phyloP scores from a whole-genome alignment of 1,140 invertebrate genomes.

The Euura saliciscinereae region DNA sequence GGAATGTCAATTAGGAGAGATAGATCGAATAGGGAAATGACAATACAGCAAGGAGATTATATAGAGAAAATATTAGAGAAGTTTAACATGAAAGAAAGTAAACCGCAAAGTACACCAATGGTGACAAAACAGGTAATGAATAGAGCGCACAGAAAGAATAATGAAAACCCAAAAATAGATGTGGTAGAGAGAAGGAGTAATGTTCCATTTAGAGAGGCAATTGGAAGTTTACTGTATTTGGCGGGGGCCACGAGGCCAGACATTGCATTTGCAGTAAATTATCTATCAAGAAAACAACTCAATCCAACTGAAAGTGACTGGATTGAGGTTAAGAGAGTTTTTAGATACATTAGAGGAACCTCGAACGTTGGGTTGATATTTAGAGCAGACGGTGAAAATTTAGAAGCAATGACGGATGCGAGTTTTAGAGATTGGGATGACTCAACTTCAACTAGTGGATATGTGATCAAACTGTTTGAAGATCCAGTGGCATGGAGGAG shows the following conservation, averaged over 20 bases:
- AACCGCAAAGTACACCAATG: constrained; percentile 26
- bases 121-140: constrained; percentile 31
- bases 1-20: constrained; percentile 26
- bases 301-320: constrained; percentile 23
- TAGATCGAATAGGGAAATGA: constrained; percentile 15
- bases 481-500: constrained; percentile 22
- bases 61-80: constrained; percentile 22
- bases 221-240: constrained; percentile 46
- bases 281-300: constrained; percentile 25
- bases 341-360: constrained; percentile 36
- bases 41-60: constrained; percentile 16
- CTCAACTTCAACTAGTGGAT: constrained; percentile 17
- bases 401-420: constrained; percentile 22
- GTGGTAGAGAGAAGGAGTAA: background rate
- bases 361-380: constrained; percentile 19
- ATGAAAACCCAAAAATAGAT: constrained; percentile 23
- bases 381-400: constrained; percentile 15
- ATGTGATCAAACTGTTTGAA: constrained; percentile 21
- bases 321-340: constrained; percentile 22
- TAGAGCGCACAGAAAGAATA: constrained; percentile 19
- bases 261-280: constrained; percentile 43
- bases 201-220: constrained; percentile 38
- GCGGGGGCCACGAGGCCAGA: constrained; percentile 45
- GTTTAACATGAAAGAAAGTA: constrained; percentile 25
- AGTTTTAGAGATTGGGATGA: constrained; percentile 27